Evolutionary conservation across 2,113 vertebrate genomes (phyloP).

Genomic region (Chinchilla lanigera): DNA sequence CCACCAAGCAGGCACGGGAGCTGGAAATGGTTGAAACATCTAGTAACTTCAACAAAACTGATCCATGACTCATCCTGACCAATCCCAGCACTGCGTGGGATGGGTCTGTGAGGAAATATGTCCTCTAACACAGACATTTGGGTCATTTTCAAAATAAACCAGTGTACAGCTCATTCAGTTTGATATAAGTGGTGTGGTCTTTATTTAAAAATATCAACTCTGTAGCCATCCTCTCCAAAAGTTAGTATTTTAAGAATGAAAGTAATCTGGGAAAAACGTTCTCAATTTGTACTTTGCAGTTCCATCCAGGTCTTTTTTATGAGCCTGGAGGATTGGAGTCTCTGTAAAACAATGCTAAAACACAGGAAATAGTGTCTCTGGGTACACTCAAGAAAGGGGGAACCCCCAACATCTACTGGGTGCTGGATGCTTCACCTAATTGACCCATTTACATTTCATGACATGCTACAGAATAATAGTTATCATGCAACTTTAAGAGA

Average conservation of each 20-base stretch:
- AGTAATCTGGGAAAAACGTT: conserved; percentile 40
- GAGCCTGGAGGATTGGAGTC: background rate
- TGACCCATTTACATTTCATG: background rate
- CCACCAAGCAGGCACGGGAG: background rate
- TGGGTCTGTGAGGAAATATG: background rate
- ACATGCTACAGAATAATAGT: background rate
- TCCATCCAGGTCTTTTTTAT: background rate
- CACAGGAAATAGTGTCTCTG: background rate
- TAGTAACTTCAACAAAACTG: background rate
- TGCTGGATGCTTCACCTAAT: background rate
- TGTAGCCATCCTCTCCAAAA: conserved; percentile 7
- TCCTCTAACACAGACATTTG: conserved; percentile 23
- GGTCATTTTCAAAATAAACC: conserved; percentile 48
- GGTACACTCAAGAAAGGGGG: rapidly evolving
- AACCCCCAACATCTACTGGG: background rate
- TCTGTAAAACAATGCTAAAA: background rate
- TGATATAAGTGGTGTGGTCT: conserved; percentile 38
- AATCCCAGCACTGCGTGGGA: background rate
- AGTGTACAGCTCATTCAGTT: conserved; percentile 4
- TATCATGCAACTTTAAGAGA: conserved; percentile 20
- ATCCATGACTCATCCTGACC: background rate
- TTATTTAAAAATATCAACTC: conserved; percentile 57
- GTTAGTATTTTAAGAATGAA: conserved; percentile 70
- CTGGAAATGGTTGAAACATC: background rate
- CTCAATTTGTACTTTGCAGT: background rate